Percentiles rank a stretch among this genome's conserved stretches.
These are phyloP conservation scores for Thalassarche chlororhynchos DNA, from an alignment of 2,113 vertebrate species.

Conservation along the genomic window DNA sequence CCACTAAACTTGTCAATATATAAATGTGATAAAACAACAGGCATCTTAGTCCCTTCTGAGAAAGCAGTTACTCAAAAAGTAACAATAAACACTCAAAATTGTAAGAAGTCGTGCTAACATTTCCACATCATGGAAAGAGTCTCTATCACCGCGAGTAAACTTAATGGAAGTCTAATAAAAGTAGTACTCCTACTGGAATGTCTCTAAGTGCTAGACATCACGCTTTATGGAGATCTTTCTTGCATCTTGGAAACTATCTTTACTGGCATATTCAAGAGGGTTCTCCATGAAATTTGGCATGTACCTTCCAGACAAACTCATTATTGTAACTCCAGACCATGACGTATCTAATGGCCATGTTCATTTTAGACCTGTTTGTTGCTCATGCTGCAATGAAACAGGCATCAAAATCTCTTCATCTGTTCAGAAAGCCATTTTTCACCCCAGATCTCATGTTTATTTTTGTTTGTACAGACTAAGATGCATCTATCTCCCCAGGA, in stretches of 20 bases:
- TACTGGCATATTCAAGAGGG: neutral
- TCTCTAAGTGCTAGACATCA: neutral
- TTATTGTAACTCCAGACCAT: neutral
- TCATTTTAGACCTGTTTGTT: neutral
- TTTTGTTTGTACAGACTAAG: neutral
- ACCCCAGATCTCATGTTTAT: neutral
- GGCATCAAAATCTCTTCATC: neutral
- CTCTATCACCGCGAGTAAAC: neutral
- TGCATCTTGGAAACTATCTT: neutral
- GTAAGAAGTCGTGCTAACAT: neutral
- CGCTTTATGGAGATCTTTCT: neutral
- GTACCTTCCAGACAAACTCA: neutral
- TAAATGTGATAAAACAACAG: neutral
- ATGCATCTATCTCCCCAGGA: neutral
- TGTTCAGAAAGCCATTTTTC: neutral
- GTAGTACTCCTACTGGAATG: neutral
- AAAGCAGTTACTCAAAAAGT: neutral
- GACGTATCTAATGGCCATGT: neutral
- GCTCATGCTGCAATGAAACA: neutral
- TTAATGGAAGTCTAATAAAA: neutral
- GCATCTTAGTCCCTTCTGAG: neutral
- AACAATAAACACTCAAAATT: neutral
- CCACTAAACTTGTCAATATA: neutral
- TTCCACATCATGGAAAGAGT: neutral
- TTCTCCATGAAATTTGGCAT: neutral